Evolutionary conservation across 2,113 vertebrate species (phyloP).

Genomic region (Zootoca vivipara): DNA sequence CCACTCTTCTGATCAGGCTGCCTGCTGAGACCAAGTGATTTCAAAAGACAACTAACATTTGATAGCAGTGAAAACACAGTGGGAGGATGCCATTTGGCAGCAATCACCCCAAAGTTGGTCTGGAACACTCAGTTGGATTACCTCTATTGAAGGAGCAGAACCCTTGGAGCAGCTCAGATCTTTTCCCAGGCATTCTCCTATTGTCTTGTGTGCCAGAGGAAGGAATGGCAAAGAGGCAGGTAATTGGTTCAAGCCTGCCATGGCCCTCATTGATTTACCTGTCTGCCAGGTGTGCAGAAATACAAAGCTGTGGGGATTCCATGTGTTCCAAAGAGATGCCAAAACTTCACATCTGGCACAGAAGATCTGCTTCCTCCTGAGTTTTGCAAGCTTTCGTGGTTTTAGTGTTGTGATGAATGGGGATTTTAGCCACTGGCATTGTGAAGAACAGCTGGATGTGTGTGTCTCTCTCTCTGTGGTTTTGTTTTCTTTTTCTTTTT

Average conservation of each 20-base stretch:
- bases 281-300: neutral
- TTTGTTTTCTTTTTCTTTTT: too few relatives aligned
- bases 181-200: neutral
- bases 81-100: slow-evolving; percentile 24
- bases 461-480: too few relatives aligned
- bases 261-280: neutral
- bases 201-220: neutral
- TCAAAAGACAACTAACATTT: slow-evolving; percentile 39
- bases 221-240: neutral
- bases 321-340: neutral
- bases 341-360: neutral
- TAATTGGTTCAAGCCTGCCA: neutral
- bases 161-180: neutral
- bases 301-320: neutral
- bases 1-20: slow-evolving; percentile 1
- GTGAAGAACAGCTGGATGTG: neutral
- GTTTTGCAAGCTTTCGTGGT: neutral
- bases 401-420: neutral
- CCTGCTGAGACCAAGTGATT: slow-evolving; percentile 5
- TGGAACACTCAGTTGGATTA: neutral
- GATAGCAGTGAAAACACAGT: slow-evolving; percentile 22
- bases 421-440: neutral
- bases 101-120: neutral
- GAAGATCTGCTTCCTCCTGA: neutral
- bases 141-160: neutral